A percentile compares a stretch with the other conserved stretches of the same genome.
phyloP scores from a whole-genome alignment of 1,140 invertebrate species.

The Planococcus citri region DNA sequence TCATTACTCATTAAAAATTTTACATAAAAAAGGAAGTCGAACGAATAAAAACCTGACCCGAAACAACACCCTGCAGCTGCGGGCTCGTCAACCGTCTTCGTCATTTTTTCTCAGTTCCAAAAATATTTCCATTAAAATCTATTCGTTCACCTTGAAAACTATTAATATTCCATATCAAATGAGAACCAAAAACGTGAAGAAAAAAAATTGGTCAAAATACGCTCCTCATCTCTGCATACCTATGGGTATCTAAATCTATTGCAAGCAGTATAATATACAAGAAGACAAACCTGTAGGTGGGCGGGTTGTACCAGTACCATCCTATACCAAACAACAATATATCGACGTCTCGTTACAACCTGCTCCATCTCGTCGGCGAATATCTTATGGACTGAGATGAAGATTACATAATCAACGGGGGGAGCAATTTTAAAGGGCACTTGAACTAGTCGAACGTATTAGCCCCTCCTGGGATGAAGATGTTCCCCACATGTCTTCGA shows the following conservation, averaged over 20 bases:
- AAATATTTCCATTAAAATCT: too few relatives aligned
- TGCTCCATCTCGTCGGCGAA: background rate
- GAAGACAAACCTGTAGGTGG: background rate
- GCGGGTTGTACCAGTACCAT: background rate
- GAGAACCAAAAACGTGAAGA: background rate
- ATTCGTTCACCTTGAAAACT: too few relatives aligned
- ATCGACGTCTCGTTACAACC: background rate
- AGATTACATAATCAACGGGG: constrained; percentile 10
- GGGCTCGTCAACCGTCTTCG: too few relatives aligned
- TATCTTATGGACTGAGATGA: background rate
- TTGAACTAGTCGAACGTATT: constrained; percentile 8
- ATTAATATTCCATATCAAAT: background rate
- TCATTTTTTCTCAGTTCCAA: too few relatives aligned
- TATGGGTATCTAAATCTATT: too few relatives aligned
- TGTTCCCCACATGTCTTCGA: constrained; percentile 10
- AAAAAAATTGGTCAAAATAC: too few relatives aligned
- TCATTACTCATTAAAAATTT: too few relatives aligned
- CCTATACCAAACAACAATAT: background rate
- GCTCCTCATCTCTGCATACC: too few relatives aligned
- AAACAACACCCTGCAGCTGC: too few relatives aligned
- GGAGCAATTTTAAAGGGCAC: constrained; percentile 19
- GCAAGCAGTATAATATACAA: background rate
- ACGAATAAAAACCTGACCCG: too few relatives aligned
- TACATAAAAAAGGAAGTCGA: too few relatives aligned
- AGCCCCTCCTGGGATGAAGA: constrained; percentile 18